These are phyloP conservation scores for Stratiomys singularior DNA, from an alignment of 2,888 invertebrate species.

Conservation along the genomic window DNA sequence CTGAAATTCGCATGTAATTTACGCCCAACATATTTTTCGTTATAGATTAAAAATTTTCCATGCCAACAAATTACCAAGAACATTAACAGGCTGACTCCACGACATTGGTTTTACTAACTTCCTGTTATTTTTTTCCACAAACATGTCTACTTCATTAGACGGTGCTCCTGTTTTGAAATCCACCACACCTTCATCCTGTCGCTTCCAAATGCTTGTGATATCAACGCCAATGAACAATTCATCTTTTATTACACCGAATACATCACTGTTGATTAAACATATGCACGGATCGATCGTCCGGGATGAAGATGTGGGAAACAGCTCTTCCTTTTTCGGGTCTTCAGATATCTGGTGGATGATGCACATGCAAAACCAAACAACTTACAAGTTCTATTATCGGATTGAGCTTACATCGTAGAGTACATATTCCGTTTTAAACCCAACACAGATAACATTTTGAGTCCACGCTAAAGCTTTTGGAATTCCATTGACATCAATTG, in stretches of 20 bases:
- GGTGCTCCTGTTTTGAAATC: slow-evolving; percentile 29
- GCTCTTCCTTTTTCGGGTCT: slow-evolving; percentile 73
- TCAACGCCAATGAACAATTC: slow-evolving; percentile 88
- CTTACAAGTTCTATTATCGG: neutral
- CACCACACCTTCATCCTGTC: neutral
- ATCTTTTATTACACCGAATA: slow-evolving; percentile 87
- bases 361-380: neutral
- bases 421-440: slow-evolving; percentile 85
- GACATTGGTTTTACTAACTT: slow-evolving; percentile 54
- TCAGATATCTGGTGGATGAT: slow-evolving; percentile 50
- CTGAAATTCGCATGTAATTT: too few relatives aligned
- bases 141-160: slow-evolving; percentile 4
- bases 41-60: too few relatives aligned
- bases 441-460: slow-evolving; percentile 85
- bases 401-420: slow-evolving; percentile 74
- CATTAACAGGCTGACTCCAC: slow-evolving; percentile 61
- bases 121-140: slow-evolving; percentile 24
- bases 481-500: slow-evolving; percentile 81
- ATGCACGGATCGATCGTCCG: slow-evolving; percentile 85
- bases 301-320: slow-evolving; percentile 85
- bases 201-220: slow-evolving; percentile 66
- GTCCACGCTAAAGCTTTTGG: slow-evolving; percentile 86
- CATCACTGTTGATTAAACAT: slow-evolving; percentile 77
- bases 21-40: too few relatives aligned
- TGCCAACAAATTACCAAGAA: slow-evolving; percentile 57